A percentile compares a stretch with the other conserved stretches of the same genome.
Conservation (phyloP, 2,888 invertebrate species). For the Diaphora mendica region DNA sequence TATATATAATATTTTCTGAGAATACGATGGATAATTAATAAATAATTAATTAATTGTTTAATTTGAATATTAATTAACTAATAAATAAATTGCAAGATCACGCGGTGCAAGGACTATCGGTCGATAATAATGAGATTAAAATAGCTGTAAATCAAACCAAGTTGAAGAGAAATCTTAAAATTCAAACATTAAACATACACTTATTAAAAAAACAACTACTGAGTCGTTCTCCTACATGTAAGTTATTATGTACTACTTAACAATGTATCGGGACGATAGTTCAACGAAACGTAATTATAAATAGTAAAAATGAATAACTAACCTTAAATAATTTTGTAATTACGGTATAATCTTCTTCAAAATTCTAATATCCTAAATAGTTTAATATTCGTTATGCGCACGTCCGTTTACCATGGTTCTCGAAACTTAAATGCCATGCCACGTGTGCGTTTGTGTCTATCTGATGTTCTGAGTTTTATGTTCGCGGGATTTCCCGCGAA, state of each 20-base stretch:
- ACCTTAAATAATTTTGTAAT: background rate
- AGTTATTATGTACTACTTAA: background rate
- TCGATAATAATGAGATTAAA: background rate
- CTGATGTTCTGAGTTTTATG: background rate
- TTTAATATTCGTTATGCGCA: background rate
- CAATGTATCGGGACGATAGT: background rate
- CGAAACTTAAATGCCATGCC: background rate
- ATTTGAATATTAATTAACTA: background rate
- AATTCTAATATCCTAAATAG: background rate
- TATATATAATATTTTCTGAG: too few relatives aligned
- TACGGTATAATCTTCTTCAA: background rate
- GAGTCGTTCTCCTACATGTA: background rate
- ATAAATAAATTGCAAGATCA: background rate
- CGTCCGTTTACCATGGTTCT: background rate
- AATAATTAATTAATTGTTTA: background rate
- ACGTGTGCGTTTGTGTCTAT: background rate
- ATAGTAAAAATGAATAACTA: background rate
- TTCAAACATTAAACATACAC: background rate
- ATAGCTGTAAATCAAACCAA: background rate
- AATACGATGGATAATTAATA: background rate
- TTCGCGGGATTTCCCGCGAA: background rate
- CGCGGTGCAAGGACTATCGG: background rate
- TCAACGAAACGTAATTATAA: too few relatives aligned
- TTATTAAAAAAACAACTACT: background rate
- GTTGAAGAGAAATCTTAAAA: background rate